phyloP scores from a whole-genome alignment of 2,113 vertebrate species.

The Eonycteris spelaea region DNA sequence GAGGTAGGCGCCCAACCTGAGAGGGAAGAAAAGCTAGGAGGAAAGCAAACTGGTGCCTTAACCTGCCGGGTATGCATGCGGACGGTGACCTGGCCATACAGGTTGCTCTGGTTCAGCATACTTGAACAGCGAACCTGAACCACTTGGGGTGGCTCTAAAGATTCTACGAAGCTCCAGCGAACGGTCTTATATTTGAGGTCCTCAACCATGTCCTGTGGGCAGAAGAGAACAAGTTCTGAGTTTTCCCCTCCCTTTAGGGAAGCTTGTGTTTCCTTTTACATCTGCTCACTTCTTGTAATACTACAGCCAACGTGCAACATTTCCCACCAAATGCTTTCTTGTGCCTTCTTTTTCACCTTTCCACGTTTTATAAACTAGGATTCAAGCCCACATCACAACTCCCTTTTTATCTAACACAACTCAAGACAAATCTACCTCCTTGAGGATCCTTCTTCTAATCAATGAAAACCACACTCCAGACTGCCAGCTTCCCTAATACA shows the following conservation, averaged over 20 bases:
- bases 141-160: constrained; percentile 89
- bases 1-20: not conserved
- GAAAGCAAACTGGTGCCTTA: not conserved
- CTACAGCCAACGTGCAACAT: rapidly evolving
- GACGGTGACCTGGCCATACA: constrained; percentile 94
- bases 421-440: not conserved
- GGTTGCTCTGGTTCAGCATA: constrained; percentile 86
- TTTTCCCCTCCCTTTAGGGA: not conserved
- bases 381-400: not conserved
- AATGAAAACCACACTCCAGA: not conserved
- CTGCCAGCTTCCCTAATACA: not conserved
- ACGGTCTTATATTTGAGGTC: constrained; percentile 92
- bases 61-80: constrained; percentile 96
- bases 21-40: not conserved
- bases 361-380: not conserved
- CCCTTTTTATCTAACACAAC: not conserved
- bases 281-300: not conserved
- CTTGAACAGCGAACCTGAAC: constrained; percentile 90
- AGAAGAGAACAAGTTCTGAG: constrained; percentile 3
- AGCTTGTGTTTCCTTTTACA: too few relatives aligned
- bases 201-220: constrained; percentile 91
- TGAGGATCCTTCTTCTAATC: not conserved
- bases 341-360: too few relatives aligned
- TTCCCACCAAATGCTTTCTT: not conserved
- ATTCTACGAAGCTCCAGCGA: constrained; percentile 91